phyloP scores from a whole-genome alignment of 2,797 vertebrate genomes.

The Anas georgica region DNA sequence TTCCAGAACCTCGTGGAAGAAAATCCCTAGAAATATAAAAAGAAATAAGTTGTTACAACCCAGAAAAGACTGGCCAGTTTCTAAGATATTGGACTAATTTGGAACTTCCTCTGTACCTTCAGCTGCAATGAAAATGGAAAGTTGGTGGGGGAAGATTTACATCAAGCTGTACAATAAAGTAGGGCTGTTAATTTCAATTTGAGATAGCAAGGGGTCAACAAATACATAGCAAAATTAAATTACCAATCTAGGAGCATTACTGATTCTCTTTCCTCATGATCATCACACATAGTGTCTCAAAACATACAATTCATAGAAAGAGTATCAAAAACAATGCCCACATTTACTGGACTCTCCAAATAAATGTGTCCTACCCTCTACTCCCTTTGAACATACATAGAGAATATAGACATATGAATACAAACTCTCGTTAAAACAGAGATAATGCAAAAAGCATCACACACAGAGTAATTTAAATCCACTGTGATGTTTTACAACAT shows the following conservation, averaged over 20 bases:
- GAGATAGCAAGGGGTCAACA: not conserved
- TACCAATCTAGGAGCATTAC: not conserved
- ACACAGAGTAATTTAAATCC: not conserved
- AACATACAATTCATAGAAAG: not conserved
- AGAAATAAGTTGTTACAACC: not conserved
- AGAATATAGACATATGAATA: not conserved
- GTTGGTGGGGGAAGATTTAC: not conserved
- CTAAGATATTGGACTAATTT: not conserved
- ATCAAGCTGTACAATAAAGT: not conserved
- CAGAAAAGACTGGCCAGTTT: not conserved
- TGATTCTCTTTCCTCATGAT: not conserved
- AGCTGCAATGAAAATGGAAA: not conserved
- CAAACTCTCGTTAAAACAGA: not conserved
- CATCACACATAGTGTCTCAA: not conserved
- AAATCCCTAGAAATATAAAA: slow-evolving; percentile 75
- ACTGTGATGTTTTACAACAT: not conserved
- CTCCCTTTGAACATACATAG: not conserved
- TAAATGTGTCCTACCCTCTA: not conserved
- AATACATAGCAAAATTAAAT: not conserved
- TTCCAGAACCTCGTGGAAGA: slow-evolving; percentile 82
- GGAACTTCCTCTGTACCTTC: not conserved
- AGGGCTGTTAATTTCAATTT: not conserved
- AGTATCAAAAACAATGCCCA: not conserved
- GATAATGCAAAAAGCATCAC: not conserved
- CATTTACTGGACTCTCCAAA: not conserved